Evolutionary conservation across 1,140 invertebrate species (phyloP).

Genomic region (Aporrectodea caliginosa): DNA sequence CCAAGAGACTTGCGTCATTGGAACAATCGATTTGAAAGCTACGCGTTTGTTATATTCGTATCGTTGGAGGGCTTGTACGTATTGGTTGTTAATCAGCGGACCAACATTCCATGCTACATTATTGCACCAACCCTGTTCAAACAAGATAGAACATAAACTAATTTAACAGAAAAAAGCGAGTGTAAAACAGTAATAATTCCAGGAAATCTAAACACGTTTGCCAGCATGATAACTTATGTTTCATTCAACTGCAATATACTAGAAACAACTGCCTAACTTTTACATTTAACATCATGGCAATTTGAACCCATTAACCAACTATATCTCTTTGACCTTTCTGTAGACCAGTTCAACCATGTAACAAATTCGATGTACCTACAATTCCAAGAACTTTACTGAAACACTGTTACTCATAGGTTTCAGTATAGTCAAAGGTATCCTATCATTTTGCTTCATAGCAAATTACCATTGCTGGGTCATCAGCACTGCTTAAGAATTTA

Average conservation of each 20-base stretch:
- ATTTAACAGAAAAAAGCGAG: not conserved
- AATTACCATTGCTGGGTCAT: too few relatives aligned
- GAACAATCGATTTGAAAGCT: constrained; percentile 91
- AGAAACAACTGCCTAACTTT: too few relatives aligned
- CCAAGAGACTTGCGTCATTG: constrained; percentile 94
- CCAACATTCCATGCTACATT: constrained; percentile 98
- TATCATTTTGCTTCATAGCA: too few relatives aligned
- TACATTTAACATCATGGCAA: too few relatives aligned
- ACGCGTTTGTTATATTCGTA: constrained; percentile 97
- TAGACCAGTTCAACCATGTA: too few relatives aligned
- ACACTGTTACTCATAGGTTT: too few relatives aligned
- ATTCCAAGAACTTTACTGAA: too few relatives aligned
- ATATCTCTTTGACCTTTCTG: too few relatives aligned
- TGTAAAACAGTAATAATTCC: not conserved
- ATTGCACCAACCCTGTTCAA: constrained; percentile 59
- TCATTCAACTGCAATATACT: not conserved
- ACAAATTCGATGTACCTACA: too few relatives aligned
- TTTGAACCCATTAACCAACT: too few relatives aligned
- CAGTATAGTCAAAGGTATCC: too few relatives aligned
- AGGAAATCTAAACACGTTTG: not conserved
- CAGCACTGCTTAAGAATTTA: too few relatives aligned
- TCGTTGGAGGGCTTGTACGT: constrained; percentile 82
- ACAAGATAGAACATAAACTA: not conserved
- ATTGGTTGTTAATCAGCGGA: constrained; percentile 86
- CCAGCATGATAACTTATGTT: not conserved